Base-by-base conservation (phyloP, 2,888 invertebrate genomes). In the Trimorus sp. region DNA sequence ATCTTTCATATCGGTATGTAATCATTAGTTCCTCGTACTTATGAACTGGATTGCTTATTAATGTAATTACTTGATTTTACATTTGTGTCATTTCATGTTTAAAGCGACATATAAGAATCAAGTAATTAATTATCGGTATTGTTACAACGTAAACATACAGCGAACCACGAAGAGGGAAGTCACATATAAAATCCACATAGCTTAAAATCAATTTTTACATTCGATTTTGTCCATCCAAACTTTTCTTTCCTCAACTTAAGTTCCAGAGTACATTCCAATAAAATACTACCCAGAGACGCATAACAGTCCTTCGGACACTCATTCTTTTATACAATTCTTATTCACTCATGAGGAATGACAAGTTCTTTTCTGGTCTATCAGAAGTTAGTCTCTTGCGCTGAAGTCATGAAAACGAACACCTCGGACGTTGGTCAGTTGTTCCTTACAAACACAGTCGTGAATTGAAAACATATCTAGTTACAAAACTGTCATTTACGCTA, bases 1-100 rank as follows among this genome's bases (percentile, higher is more conserved):
- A 51, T 78, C 83, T 84, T 83, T 82, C 82, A 37, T 85, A 82
- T 84, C 85, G 83, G 78, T 85, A 77, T 83, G 65, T 75, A 26
- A 26, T 26, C 26, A 26, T 26, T 68, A 49, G 37, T 58, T 75
- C 62, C 11, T 78, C 62, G n/a, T 79, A 80, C 56, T 68, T 77
- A 62, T 26, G n/a, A 26, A 60, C 59, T 56, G 69, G 56, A 62
- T 79, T 56, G 65, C 45, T 68, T 74, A 69, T 26, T 26, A 26
- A 42, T 58, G 1, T 59, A 74, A 69, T 69, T 74, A 70, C 69
- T 82, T 73, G 63, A 78, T 69, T 82, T 78, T 74, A 78, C 68
- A 81, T 53, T 65, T 73, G 36, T 73, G 69, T 63, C 16, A 45
- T 45, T 63, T 73, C 45, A 56, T 53, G 9, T 62, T 14, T 45